Evolutionary conservation across 1,140 invertebrate species (phyloP).

Genomic region (Ceratina calcarata): DNA sequence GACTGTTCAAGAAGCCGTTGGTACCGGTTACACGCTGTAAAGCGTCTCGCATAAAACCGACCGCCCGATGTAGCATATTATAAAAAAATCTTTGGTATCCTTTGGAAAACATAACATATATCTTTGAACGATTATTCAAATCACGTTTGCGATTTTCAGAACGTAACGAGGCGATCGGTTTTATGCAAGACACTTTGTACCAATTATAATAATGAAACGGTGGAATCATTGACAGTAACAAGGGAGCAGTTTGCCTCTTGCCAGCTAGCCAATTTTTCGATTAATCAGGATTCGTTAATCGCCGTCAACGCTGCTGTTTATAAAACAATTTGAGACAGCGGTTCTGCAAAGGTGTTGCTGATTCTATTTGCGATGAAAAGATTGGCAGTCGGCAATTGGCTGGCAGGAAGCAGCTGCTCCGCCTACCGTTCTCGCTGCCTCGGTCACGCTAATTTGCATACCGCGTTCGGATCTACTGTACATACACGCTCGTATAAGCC

Average conservation of each 20-base stretch:
- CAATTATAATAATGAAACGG: too few species aligned
- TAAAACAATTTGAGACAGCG: neutral
- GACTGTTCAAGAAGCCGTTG: neutral
- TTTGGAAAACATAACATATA: too few species aligned
- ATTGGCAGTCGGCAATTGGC: conserved; percentile 48
- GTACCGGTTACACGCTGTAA: too few species aligned
- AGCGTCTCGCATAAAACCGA: too few species aligned
- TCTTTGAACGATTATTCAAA: too few species aligned
- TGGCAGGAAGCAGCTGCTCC: conserved; percentile 47
- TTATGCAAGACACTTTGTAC: too few species aligned
- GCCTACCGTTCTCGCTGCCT: conserved; percentile 30
- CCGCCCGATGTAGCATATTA: too few species aligned
- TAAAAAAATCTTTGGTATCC: too few species aligned
- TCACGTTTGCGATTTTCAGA: too few species aligned
- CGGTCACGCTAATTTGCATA: conserved; percentile 51
- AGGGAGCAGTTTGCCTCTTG: too few species aligned
- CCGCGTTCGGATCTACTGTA: conserved; percentile 9
- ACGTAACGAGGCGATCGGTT: too few species aligned
- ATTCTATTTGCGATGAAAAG: conserved; percentile 42
- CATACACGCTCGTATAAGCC: neutral
- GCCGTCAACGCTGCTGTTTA: neutral
- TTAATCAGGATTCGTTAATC: neutral
- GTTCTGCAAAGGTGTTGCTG: conserved; percentile 37
- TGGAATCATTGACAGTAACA: too few species aligned
- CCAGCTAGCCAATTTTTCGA: neutral